Percentiles rank a stretch among this genome's conserved stretches.
These are phyloP conservation scores for Leptosomus discolor DNA, from an alignment of 2,113 vertebrate species.

Conservation along the genomic window DNA sequence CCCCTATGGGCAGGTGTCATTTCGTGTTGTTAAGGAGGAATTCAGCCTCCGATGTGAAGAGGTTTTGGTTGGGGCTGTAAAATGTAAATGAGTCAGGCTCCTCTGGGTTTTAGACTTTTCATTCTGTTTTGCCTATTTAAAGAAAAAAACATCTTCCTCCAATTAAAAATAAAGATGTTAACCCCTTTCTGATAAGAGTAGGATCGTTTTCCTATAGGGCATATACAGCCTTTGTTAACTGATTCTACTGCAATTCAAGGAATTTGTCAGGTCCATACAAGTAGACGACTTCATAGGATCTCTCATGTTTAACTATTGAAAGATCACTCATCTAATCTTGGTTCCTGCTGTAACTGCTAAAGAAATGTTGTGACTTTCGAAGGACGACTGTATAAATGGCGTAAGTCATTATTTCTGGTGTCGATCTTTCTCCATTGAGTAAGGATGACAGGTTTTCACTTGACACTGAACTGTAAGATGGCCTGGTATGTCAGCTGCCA, in stretches of 20 bases:
- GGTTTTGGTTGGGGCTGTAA: neutral
- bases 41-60: neutral
- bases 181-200: neutral
- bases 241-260: neutral
- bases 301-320: neutral
- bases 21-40: neutral
- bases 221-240: neutral
- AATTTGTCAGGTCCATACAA: neutral
- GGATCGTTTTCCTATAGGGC: neutral
- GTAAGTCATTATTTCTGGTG: neutral
- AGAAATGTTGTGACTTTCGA: neutral
- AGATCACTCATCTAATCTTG: neutral
- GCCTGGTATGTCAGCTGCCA: neutral
- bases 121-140: neutral
- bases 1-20: neutral
- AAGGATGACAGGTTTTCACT: neutral
- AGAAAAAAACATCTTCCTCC: neutral
- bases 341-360: neutral
- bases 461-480: neutral
- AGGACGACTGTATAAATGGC: neutral
- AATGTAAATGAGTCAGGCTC: neutral
- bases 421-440: neutral
- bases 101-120: neutral
- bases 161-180: neutral
- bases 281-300: neutral